Evolutionary conservation across 2,797 vertebrate genomes (phyloP).

Genomic region (Lophotriccus pileatus): DNA sequence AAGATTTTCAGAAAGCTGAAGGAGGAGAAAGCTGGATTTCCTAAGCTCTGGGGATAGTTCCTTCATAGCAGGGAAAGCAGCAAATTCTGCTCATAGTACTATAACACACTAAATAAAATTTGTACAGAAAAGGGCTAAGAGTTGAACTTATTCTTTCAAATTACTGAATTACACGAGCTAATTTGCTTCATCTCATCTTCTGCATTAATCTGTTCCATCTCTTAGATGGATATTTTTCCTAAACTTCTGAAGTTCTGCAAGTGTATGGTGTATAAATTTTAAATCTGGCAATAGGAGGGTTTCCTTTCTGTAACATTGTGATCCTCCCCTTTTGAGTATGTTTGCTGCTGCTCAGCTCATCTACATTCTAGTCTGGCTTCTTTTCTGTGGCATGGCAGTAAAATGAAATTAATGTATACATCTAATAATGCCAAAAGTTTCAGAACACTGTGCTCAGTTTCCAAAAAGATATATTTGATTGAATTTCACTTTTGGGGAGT

Average conservation of each 20-base stretch:
- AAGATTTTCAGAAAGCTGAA: neutral
- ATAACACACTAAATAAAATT: neutral
- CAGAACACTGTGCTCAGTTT: neutral
- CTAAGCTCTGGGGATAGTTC: neutral
- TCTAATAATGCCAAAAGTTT: neutral
- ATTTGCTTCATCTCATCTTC: neutral
- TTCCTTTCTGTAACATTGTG: neutral
- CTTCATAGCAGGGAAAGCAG: neutral
- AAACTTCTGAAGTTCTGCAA: neutral
- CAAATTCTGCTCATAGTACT: neutral
- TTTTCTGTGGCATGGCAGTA: neutral
- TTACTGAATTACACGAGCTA: neutral
- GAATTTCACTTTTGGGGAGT: neutral
- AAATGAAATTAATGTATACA: neutral
- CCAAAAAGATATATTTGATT: neutral
- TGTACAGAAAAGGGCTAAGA: neutral
- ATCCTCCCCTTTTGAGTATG: neutral
- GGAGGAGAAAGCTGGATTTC: neutral
- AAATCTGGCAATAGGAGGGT: neutral
- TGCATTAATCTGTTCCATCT: neutral
- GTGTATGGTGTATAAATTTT: neutral
- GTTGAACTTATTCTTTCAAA: neutral
- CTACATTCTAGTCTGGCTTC: neutral
- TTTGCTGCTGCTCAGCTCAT: neutral
- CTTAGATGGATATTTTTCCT: neutral